Conservation (phyloP, 2,113 vertebrate genomes). For the Amblyornis subalaris region DNA sequence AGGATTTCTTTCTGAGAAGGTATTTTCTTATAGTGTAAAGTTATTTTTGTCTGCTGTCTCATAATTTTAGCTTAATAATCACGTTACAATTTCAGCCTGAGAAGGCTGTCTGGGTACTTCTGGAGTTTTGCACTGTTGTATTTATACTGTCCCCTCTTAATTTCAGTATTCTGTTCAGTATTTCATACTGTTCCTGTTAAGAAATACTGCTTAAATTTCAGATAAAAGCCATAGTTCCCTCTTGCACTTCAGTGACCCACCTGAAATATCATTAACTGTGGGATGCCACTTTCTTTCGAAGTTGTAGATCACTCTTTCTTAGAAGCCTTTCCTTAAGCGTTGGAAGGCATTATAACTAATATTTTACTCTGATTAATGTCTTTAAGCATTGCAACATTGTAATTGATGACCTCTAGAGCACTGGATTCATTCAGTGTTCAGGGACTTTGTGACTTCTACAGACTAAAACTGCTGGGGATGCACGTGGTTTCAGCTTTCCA, state of each 20-base stretch:
- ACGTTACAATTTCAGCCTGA: not conserved
- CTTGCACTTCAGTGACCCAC: not conserved
- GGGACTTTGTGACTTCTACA: not conserved
- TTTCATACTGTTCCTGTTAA: not conserved
- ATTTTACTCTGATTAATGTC: not conserved
- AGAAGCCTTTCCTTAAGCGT: not conserved
- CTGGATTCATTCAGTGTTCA: not conserved
- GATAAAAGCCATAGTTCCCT: not conserved
- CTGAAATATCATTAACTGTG: not conserved
- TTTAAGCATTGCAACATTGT: not conserved
- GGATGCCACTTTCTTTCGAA: not conserved
- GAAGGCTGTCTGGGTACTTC: not conserved
- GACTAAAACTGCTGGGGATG: not conserved
- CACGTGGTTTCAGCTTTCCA: rapidly evolving
- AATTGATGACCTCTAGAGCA: not conserved
- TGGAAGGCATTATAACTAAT: not conserved
- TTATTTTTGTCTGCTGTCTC: not conserved
- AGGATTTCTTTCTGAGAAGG: not conserved
- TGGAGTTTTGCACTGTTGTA: not conserved
- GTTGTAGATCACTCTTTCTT: not conserved
- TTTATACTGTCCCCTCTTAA: not conserved
- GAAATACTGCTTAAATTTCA: not conserved
- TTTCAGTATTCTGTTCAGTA: not conserved
- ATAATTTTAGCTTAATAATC: not conserved
- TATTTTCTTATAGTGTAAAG: not conserved